Evolutionary conservation across 2,113 vertebrate genomes (phyloP).

Genomic region (Cyanoramphus novaezelandiae): DNA sequence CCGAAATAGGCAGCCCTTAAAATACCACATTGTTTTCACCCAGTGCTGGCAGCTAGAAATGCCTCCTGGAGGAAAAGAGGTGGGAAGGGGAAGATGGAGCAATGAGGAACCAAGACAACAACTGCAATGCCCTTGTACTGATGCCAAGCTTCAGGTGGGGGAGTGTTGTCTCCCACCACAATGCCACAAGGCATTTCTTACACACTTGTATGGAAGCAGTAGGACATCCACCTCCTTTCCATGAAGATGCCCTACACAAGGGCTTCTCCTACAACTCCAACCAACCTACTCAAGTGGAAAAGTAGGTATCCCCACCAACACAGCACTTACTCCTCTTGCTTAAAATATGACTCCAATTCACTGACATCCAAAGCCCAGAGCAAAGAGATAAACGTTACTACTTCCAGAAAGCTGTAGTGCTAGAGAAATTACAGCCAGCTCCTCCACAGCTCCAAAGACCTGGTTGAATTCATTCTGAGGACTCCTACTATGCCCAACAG

Average conservation of each 20-base stretch:
- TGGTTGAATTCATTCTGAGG: not conserved
- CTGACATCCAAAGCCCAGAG: constrained; percentile 13
- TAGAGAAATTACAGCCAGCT: not conserved
- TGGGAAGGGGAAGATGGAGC: not conserved
- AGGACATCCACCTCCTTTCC: not conserved
- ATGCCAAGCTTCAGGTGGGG: not conserved
- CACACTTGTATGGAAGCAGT: rapidly evolving
- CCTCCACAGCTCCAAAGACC: not conserved
- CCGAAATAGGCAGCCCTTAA: not conserved
- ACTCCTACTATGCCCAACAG: constrained; percentile 4
- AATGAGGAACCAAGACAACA: too few relatives aligned
- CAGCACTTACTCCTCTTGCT: not conserved
- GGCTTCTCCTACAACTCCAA: not conserved
- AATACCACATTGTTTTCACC: not conserved
- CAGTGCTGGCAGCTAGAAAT: not conserved
- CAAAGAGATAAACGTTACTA: not conserved
- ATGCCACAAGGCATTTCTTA: not conserved
- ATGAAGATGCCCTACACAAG: rapidly evolving
- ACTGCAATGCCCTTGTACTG: rapidly evolving
- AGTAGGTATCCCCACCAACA: not conserved
- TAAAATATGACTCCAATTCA: constrained; percentile 1
- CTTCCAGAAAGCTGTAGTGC: constrained; percentile 10
- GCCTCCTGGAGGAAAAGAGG: not conserved
- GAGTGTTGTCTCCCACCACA: not conserved
- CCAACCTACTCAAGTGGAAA: not conserved